Base-by-base conservation (phyloP, 2,113 vertebrate species). In the Perca fluviatilis region DNA sequence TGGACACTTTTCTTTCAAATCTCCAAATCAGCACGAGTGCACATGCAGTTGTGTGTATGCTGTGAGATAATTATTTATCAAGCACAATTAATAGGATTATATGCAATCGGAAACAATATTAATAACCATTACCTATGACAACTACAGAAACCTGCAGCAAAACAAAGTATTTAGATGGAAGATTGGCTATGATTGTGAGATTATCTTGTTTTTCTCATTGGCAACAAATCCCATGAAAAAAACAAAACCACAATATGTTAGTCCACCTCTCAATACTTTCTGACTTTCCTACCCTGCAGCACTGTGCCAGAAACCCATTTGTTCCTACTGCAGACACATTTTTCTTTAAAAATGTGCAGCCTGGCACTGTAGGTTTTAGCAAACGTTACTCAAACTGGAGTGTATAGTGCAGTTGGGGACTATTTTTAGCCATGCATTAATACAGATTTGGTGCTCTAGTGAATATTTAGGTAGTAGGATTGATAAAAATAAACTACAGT, bases 401-500 rank as follows among this genome's bases (percentile, higher is more conserved):
- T 30, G 2, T 11, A 11, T 47, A 11, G 23, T n/a, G 25, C 14
- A 77, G 50, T 79, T 58, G 46, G 46, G 21, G 54, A 40, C 16
- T 85, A 49, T 72, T 77, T 77, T 50, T 25, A 50, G 25, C 40
- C 1, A 1, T 69, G 40, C 27, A 62, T 54, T 36, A 15, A 69
- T 68, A 64, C 27, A 75, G 21, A 27, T 51, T 27, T 56, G 50
- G 6, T 19, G 21, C 27, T 53, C 11, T 5, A 21, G 11, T 65
- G 36, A 56, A 18, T 72, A 19, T 63, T 62, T 63, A 40, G 5
- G 51, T 23, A 40, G n/a, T 13, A 62, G 16, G 47, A 21, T 15
- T 19, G 9, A 30, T 47, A 9, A 3, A 36, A 56, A 27, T 58
- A 49, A 66, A 58, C 6, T 15, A 21, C 23, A 60, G 8, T 6